Conservation (phyloP, 2,113 vertebrate genomes). For the Psittacara wagleri region DNA sequence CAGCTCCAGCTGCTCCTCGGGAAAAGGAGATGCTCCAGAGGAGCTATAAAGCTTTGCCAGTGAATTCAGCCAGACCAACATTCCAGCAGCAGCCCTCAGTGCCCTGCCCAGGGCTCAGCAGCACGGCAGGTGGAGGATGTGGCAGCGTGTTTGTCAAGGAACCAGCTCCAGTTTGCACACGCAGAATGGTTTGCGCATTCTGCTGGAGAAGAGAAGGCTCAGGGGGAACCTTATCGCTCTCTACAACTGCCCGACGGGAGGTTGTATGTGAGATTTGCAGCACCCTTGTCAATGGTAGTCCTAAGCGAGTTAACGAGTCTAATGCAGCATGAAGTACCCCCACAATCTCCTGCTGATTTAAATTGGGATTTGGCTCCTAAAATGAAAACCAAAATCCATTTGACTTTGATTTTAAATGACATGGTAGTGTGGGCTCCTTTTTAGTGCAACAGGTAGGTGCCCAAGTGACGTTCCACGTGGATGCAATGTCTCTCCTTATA, state of each 20-base stretch:
- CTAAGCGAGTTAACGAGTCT: neutral
- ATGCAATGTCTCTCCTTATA: neutral
- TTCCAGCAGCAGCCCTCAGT: neutral
- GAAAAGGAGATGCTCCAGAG: neutral
- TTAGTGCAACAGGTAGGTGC: neutral
- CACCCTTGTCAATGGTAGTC: neutral
- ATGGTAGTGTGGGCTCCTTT: fast-evolving
- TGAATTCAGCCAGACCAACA: neutral
- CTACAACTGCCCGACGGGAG: neutral
- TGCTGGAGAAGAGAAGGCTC: neutral
- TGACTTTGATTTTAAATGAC: neutral
- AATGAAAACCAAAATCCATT: neutral
- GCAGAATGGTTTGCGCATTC: neutral
- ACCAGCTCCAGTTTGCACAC: fast-evolving
- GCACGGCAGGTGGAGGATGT: neutral
- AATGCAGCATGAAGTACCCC: neutral
- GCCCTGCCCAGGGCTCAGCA: neutral
- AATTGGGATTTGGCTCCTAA: neutral
- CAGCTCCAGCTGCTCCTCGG: fast-evolving
- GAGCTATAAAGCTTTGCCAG: neutral
- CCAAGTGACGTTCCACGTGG: neutral
- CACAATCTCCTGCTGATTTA: neutral
- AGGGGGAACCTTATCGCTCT: neutral
- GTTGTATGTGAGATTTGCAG: neutral
- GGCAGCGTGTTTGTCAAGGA: neutral